Conservation (phyloP, 2,113 vertebrate species). For the Rhea americana region DNA sequence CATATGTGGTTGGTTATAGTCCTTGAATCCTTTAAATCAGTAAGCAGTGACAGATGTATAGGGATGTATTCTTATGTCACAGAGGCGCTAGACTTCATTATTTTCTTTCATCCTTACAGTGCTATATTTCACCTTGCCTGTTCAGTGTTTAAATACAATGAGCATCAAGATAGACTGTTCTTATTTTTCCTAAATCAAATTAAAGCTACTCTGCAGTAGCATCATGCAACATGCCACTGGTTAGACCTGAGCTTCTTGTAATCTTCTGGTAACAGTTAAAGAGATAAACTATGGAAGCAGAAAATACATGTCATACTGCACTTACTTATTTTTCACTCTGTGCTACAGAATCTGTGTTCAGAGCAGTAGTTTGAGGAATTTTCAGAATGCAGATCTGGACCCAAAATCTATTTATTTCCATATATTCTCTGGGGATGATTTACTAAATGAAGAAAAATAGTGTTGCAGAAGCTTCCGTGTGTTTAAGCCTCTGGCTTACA, state of each 20-base stretch:
- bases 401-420: conserved; percentile 2
- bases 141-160: neutral
- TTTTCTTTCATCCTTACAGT: neutral
- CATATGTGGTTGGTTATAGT: neutral
- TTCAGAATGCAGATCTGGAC: neutral
- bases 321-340: neutral
- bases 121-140: neutral
- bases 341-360: neutral
- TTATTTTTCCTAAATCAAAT: neutral
- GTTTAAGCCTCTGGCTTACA: conserved; percentile 20
- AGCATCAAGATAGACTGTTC: neutral
- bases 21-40: neutral
- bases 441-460: conserved; percentile 52
- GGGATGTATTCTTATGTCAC: neutral
- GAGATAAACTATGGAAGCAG: neutral
- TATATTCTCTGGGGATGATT: neutral
- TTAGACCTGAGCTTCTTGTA: neutral
- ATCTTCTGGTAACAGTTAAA: neutral
- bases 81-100: neutral
- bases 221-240: neutral
- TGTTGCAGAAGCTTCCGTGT: conserved; percentile 14
- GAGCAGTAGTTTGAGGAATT: neutral
- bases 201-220: neutral
- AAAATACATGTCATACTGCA: neutral
- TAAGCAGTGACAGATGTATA: neutral